These are phyloP conservation scores for Aspidoscelis tigris DNA, from an alignment of 2,113 vertebrate species.

Conservation along the genomic window DNA sequence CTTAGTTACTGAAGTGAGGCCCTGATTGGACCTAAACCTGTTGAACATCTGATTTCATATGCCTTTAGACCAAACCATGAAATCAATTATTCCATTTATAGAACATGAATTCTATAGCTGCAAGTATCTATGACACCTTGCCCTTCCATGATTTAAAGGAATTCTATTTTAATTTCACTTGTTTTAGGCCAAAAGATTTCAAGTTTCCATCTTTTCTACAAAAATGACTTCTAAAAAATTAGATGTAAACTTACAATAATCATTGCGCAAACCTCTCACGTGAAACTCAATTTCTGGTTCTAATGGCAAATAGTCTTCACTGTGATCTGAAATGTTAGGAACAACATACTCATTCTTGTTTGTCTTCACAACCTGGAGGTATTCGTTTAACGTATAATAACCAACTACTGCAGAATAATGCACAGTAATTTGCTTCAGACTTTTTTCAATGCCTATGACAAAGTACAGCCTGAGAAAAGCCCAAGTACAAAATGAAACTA, in stretches of 20 bases:
- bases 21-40: too few species aligned
- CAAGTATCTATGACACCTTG: not conserved
- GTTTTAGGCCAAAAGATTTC: not conserved
- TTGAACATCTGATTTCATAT: too few species aligned
- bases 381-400: conserved; percentile 20
- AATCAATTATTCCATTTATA: not conserved
- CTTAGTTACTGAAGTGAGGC: too few species aligned
- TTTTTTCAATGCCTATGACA: not conserved
- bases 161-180: too few species aligned
- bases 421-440: not conserved
- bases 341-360: conserved; percentile 17
- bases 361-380: conserved; percentile 49
- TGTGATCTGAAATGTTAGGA: conserved; percentile 13
- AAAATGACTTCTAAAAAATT: not conserved
- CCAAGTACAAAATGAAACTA: not conserved
- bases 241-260: conserved; percentile 77
- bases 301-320: not conserved
- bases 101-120: not conserved
- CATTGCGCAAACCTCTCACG: conserved; percentile 74
- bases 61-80: too few species aligned
- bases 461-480: not conserved
- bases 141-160: not conserved
- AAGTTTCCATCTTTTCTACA: not conserved
- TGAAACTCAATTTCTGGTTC: conserved; percentile 67
- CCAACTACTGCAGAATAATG: not conserved